phyloP scores from a whole-genome alignment of 2,888 invertebrate species.

The Hyalella azteca region DNA sequence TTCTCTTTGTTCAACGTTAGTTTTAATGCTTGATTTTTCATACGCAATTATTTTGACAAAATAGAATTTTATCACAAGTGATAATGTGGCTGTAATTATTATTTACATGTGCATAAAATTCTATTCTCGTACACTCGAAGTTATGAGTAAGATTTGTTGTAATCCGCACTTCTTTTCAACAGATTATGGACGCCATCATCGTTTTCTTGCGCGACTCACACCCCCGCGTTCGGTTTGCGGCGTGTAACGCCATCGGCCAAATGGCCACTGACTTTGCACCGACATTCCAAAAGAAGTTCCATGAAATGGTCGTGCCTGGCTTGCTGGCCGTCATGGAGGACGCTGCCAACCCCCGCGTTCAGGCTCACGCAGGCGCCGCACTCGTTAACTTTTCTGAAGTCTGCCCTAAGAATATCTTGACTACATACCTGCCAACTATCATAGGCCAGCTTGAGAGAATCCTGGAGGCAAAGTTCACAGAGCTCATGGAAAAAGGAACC shows the following conservation, averaged over 20 bases:
- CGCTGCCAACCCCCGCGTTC: constrained; percentile 89
- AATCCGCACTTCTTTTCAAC: too few species aligned
- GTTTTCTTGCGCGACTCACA: constrained; percentile 68
- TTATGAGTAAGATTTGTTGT: too few species aligned
- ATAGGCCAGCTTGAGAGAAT: constrained; percentile 90
- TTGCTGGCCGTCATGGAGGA: constrained; percentile 88
- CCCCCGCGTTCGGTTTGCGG: constrained; percentile 92
- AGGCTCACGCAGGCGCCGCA: constrained; percentile 79
- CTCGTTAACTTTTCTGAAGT: constrained; percentile 99
- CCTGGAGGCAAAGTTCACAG: constrained; percentile 89
- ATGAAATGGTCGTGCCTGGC: constrained; percentile 91
- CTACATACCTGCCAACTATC: constrained; percentile 86
- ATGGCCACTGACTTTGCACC: constrained; percentile 99
- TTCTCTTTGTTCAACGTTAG: too few species aligned
- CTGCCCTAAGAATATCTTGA: constrained; percentile 92
- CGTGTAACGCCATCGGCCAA: constrained; percentile 98
- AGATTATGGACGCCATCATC: constrained; percentile 56
- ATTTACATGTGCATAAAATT: too few species aligned
- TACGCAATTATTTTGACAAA: too few species aligned
- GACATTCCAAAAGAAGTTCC: constrained; percentile 95
- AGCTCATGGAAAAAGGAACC: constrained; percentile 90
- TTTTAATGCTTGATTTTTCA: too few species aligned
- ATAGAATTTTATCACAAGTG: too few species aligned
- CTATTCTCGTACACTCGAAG: too few species aligned
- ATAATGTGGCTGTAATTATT: too few species aligned